Conservation (phyloP, 1,140 invertebrate species). For the Ceratosolen solmsi region DNA sequence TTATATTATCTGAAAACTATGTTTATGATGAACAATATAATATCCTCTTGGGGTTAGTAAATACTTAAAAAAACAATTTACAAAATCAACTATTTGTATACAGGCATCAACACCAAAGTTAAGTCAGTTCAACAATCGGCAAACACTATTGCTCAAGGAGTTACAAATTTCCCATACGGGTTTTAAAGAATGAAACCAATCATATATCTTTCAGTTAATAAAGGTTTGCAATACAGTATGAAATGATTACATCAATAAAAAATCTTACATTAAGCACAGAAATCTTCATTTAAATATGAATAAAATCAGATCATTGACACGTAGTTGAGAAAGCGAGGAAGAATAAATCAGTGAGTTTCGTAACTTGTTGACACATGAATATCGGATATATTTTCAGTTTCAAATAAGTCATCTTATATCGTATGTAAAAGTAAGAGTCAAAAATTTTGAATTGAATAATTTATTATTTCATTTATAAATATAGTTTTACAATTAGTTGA, state of each 20-base stretch:
- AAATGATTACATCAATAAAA: not conserved
- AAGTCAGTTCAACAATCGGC: not conserved
- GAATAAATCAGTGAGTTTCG: too few relatives aligned
- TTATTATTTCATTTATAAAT: too few relatives aligned
- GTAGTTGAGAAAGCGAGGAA: not conserved
- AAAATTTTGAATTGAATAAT: too few relatives aligned
- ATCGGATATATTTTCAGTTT: too few relatives aligned
- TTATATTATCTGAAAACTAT: too few relatives aligned
- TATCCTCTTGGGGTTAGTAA: too few relatives aligned
- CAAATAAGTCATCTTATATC: too few relatives aligned
- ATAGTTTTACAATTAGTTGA: too few relatives aligned
- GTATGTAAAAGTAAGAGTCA: too few relatives aligned
- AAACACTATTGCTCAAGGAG: slow-evolving; percentile 1
- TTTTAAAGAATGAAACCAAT: not conserved
- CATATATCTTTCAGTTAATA: not conserved
- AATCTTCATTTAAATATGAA: not conserved
- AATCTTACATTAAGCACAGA: not conserved
- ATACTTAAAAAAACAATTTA: too few relatives aligned
- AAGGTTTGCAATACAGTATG: not conserved
- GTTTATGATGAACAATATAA: too few relatives aligned
- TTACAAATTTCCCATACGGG: slow-evolving; percentile 29
- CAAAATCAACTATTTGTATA: not conserved
- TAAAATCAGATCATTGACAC: not conserved
- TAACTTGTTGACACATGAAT: too few relatives aligned
- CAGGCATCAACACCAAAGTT: not conserved